Percentiles rank a stretch among this genome's conserved stretches.
These are phyloP conservation scores for Pica pica DNA, from an alignment of 2,113 vertebrate genomes.

Conservation along the genomic window DNA sequence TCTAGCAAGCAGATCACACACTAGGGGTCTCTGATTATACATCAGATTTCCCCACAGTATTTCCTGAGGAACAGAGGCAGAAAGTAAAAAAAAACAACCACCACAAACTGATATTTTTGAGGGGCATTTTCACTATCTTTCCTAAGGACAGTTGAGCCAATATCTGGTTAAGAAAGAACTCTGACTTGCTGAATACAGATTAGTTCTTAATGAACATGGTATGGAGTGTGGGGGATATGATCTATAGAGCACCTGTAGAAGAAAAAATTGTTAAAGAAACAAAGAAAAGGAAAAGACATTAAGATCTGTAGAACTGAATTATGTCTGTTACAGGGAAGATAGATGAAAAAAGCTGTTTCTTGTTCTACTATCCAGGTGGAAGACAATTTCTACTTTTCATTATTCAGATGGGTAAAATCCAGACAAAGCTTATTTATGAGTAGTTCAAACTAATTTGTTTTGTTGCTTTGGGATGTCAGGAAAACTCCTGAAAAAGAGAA, in stretches of 20 bases:
- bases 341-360: neutral
- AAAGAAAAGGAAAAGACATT: neutral
- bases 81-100: neutral
- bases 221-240: neutral
- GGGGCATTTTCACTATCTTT: neutral
- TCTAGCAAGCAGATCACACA: neutral
- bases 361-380: neutral
- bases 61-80: neutral
- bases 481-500: neutral
- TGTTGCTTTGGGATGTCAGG: neutral
- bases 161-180: neutral
- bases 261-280: neutral
- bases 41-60: neutral
- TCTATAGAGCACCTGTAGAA: neutral
- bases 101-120: neutral
- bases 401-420: neutral
- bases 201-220: neutral
- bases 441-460: neutral
- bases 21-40: neutral
- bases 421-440: neutral
- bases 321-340: neutral
- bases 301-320: neutral
- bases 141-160: neutral
- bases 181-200: neutral
- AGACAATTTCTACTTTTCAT: neutral